Evolutionary conservation across 2,888 invertebrate genomes (phyloP).

Genomic region (Tipula unca): DNA sequence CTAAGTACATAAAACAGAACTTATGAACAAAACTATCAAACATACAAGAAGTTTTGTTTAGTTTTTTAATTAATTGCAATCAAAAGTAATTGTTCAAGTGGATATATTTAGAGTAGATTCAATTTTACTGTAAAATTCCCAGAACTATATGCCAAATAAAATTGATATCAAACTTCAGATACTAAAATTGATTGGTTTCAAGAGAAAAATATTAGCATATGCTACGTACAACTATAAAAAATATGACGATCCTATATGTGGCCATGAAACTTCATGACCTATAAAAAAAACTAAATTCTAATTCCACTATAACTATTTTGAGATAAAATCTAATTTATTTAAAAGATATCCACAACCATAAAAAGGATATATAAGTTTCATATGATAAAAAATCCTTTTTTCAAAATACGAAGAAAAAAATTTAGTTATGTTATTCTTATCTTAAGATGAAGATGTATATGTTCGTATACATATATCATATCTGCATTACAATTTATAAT

Average conservation of each 20-base stretch:
- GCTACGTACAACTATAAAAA: neutral
- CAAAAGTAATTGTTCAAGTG: neutral
- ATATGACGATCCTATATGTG: neutral
- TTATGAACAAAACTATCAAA: neutral
- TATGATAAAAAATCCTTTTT: neutral
- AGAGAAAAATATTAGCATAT: neutral
- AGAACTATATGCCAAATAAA: neutral
- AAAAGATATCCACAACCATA: neutral
- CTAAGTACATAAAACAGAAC: neutral
- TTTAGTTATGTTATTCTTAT: neutral
- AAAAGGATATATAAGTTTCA: neutral
- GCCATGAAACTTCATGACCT: neutral
- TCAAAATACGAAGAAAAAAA: neutral
- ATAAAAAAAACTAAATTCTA: neutral
- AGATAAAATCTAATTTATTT: neutral
- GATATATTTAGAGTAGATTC: neutral
- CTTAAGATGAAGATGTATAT: neutral
- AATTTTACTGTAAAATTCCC: neutral
- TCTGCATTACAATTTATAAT: neutral
- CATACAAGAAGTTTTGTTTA: neutral
- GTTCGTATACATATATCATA: neutral
- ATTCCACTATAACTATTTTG: neutral
- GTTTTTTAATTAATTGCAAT: neutral
- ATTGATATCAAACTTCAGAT: neutral
- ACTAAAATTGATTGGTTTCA: neutral